Conservation (phyloP, 2,113 vertebrate species). For the Pelmatolapia mariae region DNA sequence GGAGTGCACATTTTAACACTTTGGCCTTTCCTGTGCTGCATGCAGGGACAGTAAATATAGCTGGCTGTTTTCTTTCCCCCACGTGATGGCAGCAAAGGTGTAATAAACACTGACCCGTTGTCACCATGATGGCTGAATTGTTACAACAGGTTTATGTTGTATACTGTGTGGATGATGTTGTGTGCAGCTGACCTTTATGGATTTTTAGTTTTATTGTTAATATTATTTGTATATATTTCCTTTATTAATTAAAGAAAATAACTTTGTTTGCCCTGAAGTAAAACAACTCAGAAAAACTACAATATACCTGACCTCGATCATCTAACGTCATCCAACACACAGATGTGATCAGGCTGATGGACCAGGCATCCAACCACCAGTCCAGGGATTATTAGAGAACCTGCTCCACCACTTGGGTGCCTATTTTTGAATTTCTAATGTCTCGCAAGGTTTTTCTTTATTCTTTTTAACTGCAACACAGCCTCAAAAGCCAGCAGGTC, state of each 20-base stretch:
- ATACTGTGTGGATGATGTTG: neutral
- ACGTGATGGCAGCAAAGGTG: neutral
- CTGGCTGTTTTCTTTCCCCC: neutral
- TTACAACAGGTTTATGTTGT: neutral
- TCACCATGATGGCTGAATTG: neutral
- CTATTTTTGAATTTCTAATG: neutral
- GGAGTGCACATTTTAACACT: neutral
- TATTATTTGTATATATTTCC: neutral
- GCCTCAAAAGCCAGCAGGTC: fast-evolving
- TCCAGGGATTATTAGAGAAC: neutral
- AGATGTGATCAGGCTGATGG: neutral
- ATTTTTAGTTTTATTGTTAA: neutral
- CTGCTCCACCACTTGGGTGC: too few species aligned
- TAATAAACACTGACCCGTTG: neutral
- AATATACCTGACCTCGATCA: too few species aligned
- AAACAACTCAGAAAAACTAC: too few species aligned
- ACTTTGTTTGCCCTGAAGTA: too few species aligned
- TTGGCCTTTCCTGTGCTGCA: neutral
- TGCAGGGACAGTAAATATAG: neutral
- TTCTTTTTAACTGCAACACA: neutral
- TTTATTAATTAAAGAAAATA: too few species aligned
- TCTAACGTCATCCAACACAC: fast-evolving
- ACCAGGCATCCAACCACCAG: neutral
- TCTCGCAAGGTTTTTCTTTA: fast-evolving
- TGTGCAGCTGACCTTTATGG: neutral